Base-by-base conservation (phyloP, 2,797 vertebrate genomes). In the Enteromius anoplus region DNA sequence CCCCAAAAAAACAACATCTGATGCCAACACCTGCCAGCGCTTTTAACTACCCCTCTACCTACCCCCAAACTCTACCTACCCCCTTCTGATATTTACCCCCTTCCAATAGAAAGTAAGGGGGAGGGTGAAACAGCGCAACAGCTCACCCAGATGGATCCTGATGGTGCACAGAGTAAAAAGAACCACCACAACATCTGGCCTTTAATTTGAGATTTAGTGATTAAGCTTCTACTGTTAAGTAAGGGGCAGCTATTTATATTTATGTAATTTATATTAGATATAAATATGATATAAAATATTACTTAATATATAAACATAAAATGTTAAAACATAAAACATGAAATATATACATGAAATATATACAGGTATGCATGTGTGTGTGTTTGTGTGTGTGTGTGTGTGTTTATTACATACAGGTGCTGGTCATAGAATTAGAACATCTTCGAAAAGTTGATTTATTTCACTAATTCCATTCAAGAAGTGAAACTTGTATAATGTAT, bases 21-120 rank as follows among this genome's bases (percentile, higher is more conserved):
- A 94, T 92, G 91, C 91, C 88, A 93, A 93, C 93, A 95, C 93
- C 93, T 94, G 94, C 94, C 92, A 93, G 90, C 81, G 81, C 86
- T 90, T 92, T 93, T 92, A 92, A 93, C 92, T 88, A 86, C 82
- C 85, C 51, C 66, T n/a, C 78, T 80, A 71, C 69, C 84, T 92
- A 92, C 91, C 87, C 88, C 86, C 90, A 87, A 89, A 89, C 69
- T n/a, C 66, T 65, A 78, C 58, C 82, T 55, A 85, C 86, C 88
- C 89, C 82, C 89, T 89, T 91, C 86, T 87, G 83, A 86, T 87
- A 83, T 85, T 76, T 85, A 80, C 77, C 75, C 78, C 73, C 66
- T 55, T 85, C 65, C 84, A 82, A 14, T 60, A 3, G 87, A 87
- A 88, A 85, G 75, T 82, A 83, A 29, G 26, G 83, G 84, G 85